A percentile compares a stretch with the other conserved stretches of the same genome.
Conservation (phyloP, 2,797 vertebrate genomes). For the Falco biarmicus region DNA sequence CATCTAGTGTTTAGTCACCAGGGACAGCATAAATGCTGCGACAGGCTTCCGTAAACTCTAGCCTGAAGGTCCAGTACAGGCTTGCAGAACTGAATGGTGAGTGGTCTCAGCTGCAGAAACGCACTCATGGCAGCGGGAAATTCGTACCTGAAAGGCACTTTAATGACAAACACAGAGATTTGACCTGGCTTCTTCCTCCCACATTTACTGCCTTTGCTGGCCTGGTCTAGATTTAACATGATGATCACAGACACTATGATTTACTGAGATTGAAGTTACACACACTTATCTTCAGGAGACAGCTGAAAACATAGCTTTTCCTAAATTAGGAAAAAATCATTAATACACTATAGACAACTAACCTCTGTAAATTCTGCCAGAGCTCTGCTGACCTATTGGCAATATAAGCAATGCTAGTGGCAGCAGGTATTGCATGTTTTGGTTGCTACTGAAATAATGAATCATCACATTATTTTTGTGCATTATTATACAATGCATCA, state of each 20-base stretch:
- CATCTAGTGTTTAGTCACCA: conserved; percentile 17
- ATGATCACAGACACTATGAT: neutral
- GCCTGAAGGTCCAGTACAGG: neutral
- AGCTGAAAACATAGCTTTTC: neutral
- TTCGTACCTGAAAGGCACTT: rapidly evolving
- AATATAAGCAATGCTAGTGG: neutral
- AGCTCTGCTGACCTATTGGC: neutral
- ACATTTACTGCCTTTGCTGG: neutral
- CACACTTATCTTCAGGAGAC: neutral
- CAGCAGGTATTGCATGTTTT: neutral
- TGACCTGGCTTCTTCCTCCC: neutral
- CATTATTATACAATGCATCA: neutral
- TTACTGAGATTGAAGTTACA: neutral
- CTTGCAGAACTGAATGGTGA: neutral
- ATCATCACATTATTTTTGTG: neutral
- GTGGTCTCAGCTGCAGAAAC: neutral
- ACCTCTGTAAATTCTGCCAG: neutral
- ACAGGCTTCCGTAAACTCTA: neutral
- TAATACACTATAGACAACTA: neutral
- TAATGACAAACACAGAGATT: neutral
- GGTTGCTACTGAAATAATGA: neutral
- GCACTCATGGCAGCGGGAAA: neutral
- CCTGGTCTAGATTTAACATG: neutral
- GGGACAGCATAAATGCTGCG: neutral
- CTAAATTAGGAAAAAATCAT: neutral